These are phyloP conservation scores for Balearica regulorum DNA, from an alignment of 2,797 vertebrate genomes.

Conservation along the genomic window DNA sequence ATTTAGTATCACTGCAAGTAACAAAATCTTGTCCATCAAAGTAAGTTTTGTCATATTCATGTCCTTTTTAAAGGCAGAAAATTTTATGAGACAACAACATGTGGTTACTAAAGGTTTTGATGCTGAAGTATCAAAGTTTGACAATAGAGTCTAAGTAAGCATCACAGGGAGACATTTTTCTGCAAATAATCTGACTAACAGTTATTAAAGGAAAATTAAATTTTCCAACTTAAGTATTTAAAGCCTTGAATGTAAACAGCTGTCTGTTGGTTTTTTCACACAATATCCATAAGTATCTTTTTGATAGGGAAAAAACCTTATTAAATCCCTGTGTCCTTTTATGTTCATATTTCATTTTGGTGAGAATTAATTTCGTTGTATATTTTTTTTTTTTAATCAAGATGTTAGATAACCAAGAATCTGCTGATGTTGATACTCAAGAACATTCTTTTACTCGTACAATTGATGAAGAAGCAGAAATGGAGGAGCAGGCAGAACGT, in stretches of 20 bases:
- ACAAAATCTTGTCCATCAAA: background rate
- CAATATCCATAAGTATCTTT: background rate
- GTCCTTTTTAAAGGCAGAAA: background rate
- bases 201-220: background rate
- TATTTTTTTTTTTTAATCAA: slow-evolving; percentile 41
- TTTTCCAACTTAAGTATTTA: background rate
- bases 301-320: background rate
- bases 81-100: background rate
- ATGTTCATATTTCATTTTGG: background rate
- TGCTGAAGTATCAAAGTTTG: background rate
- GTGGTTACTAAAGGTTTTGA: background rate
- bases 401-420: slow-evolving; percentile 93
- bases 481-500: slow-evolving; percentile 91
- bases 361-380: background rate
- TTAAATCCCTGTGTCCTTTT: background rate
- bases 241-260: background rate
- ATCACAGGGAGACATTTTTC: background rate
- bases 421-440: slow-evolving; percentile 88
- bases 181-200: background rate
- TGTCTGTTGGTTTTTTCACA: background rate
- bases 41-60: background rate
- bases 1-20: background rate
- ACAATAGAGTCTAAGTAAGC: background rate
- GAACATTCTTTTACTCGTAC: slow-evolving; percentile 94
- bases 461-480: slow-evolving; percentile 96